Evolutionary conservation across 2,888 invertebrate genomes (phyloP).

Genomic region (Hydraecia micacea): DNA sequence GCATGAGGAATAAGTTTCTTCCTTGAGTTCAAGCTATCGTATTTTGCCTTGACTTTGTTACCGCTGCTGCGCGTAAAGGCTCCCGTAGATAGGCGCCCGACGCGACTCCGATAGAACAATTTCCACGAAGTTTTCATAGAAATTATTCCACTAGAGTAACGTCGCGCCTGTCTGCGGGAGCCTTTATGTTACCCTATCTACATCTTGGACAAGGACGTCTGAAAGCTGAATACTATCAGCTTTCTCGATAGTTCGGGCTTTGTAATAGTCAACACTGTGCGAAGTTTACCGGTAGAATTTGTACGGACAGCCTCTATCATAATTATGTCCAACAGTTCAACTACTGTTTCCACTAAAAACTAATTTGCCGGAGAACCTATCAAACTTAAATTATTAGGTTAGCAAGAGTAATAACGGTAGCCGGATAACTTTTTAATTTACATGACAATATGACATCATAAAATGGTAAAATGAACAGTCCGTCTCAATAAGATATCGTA

Average conservation of each 20-base stretch:
- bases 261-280: conserved; percentile 1
- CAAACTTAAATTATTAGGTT: not conserved
- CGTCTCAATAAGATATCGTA: not conserved
- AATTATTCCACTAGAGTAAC: not conserved
- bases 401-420: not conserved
- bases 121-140: not conserved
- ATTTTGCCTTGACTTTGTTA: conserved; percentile 65
- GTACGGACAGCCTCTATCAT: not conserved
- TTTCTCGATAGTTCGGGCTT: conserved; percentile 16
- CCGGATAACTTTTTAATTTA: not conserved
- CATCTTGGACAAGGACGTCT: conserved; percentile 34
- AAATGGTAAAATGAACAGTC: not conserved
- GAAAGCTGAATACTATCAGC: conserved; percentile 9
- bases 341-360: not conserved
- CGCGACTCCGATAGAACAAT: not conserved
- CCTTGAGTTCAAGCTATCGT: conserved; percentile 43
- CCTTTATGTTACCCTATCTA: conserved; percentile 26
- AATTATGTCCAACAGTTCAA: not conserved
- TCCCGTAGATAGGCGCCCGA: not conserved
- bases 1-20: conserved; percentile 48
- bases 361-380: not conserved
- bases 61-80: conserved; percentile 25
- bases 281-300: not conserved
- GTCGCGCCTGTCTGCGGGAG: not conserved
- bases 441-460: not conserved